Percentiles rank a stretch among this genome's conserved stretches.
Conservation (phyloP, 1,140 invertebrate species). For the Ylistrum balloti region DNA sequence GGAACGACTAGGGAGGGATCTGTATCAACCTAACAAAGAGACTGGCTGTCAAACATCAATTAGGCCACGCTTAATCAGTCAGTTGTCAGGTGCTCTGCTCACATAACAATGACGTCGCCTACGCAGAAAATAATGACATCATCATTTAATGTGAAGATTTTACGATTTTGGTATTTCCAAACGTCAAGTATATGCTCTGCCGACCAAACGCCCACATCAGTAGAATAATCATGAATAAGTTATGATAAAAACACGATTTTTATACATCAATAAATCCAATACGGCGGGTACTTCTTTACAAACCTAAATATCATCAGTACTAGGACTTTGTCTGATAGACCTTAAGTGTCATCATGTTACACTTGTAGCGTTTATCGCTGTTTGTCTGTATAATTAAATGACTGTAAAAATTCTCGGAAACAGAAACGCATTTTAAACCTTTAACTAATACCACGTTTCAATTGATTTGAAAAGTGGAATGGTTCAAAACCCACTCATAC, state of each 20-base stretch:
- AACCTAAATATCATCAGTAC: too few relatives aligned
- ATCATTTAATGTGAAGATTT: neutral
- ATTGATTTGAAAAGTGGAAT: too few relatives aligned
- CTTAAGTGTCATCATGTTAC: too few relatives aligned
- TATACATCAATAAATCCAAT: neutral
- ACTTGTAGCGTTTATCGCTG: too few relatives aligned
- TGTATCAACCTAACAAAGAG: neutral
- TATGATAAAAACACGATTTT: neutral
- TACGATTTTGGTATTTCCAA: neutral
- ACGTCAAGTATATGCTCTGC: neutral
- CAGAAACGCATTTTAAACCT: too few relatives aligned
- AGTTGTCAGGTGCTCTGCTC: conserved; percentile 2
- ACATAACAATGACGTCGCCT: conserved; percentile 27
- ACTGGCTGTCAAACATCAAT: conserved; percentile 38
- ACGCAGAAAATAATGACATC: conserved; percentile 18
- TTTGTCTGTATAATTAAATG: too few relatives aligned
- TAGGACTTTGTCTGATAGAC: too few relatives aligned
- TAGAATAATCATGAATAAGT: neutral
- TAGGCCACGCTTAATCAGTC: conserved; percentile 10
- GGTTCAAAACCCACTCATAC: too few relatives aligned
- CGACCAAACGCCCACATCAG: neutral
- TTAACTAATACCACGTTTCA: too few relatives aligned
- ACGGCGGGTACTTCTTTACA: too few relatives aligned
- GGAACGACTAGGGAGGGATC: neutral
- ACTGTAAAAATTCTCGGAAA: too few relatives aligned